Conservation (phyloP, 2,888 invertebrate species). For the Andrena marginata region DNA sequence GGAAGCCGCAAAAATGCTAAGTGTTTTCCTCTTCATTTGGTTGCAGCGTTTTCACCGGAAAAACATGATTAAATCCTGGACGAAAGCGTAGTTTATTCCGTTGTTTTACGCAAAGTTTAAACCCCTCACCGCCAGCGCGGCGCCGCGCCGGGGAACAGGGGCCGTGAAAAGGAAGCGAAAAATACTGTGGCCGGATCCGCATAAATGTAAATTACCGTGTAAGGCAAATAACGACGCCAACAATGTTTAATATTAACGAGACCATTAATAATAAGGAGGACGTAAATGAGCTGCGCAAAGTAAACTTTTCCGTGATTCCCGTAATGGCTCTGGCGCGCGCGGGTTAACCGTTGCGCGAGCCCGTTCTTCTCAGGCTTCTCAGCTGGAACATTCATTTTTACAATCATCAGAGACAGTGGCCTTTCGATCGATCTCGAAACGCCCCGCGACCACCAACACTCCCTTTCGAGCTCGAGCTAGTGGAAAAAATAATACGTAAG, state of each 20-base stretch:
- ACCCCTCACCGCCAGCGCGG: not conserved
- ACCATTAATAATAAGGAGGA: slow-evolving; percentile 47
- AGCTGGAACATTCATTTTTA: slow-evolving; percentile 27
- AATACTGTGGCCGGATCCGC: slow-evolving; percentile 34
- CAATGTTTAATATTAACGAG: slow-evolving; percentile 55
- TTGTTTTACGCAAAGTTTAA: slow-evolving; percentile 18
- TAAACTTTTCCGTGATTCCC: slow-evolving; percentile 5
- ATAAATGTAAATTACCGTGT: slow-evolving; percentile 56
- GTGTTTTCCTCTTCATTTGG: slow-evolving; percentile 26
- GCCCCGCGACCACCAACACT: too few relatives aligned
- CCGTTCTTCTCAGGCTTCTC: not conserved
- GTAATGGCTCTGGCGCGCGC: not conserved
- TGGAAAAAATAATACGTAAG: not conserved
- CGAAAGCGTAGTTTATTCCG: slow-evolving; percentile 16
- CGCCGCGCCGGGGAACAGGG: not conserved
- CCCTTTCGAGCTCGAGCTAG: not conserved
- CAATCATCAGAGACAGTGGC: not conserved
- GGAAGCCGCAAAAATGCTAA: not conserved
- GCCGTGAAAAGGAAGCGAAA: slow-evolving; percentile 32
- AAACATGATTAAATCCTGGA: slow-evolving; percentile 28
- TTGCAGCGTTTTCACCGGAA: not conserved
- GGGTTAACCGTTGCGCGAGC: not conserved
- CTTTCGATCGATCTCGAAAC: slow-evolving; percentile 4
- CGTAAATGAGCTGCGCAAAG: slow-evolving; percentile 31
- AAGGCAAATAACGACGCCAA: slow-evolving; percentile 36